These are phyloP conservation scores for Coenonympha arcania DNA, from an alignment of 2,888 invertebrate genomes.

Conservation along the genomic window DNA sequence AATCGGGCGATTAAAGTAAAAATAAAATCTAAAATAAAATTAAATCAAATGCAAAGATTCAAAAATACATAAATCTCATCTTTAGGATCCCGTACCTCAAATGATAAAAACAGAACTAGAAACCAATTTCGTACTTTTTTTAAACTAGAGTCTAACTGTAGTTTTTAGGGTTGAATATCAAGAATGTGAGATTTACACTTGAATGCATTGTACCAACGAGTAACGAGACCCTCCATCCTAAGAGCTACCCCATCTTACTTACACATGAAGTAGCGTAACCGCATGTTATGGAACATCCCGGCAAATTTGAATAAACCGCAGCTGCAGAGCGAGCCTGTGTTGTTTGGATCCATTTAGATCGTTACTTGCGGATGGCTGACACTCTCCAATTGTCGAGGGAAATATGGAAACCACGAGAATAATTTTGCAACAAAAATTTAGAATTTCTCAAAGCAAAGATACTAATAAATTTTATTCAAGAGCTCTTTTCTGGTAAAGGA, in stretches of 20 bases:
- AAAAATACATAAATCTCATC: neutral
- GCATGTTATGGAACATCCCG: neutral
- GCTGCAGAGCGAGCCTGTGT: constrained; percentile 3
- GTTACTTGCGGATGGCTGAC: constrained; percentile 14
- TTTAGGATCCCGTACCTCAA: too few relatives aligned
- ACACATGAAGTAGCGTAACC: neutral
- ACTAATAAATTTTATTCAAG: too few relatives aligned
- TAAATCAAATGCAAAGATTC: neutral
- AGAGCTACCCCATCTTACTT: neutral
- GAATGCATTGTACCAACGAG: neutral
- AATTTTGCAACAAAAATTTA: too few relatives aligned
- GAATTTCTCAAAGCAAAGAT: too few relatives aligned
- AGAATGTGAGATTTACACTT: neutral
- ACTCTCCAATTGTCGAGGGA: constrained; percentile 12
- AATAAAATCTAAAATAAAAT: neutral
- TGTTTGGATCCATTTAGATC: constrained; percentile 9
- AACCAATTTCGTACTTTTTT: too few relatives aligned
- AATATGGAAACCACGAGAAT: constrained; percentile 7
- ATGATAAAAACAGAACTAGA: too few relatives aligned
- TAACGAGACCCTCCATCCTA: neutral
- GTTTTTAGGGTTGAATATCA: too few relatives aligned
- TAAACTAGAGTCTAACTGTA: too few relatives aligned
- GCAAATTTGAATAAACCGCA: constrained; percentile 10
- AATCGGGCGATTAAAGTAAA: too few relatives aligned
- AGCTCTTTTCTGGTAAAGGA: too few relatives aligned